phyloP scores from a whole-genome alignment of 2,797 vertebrate genomes.

The Pantherophis vulpinus region DNA sequence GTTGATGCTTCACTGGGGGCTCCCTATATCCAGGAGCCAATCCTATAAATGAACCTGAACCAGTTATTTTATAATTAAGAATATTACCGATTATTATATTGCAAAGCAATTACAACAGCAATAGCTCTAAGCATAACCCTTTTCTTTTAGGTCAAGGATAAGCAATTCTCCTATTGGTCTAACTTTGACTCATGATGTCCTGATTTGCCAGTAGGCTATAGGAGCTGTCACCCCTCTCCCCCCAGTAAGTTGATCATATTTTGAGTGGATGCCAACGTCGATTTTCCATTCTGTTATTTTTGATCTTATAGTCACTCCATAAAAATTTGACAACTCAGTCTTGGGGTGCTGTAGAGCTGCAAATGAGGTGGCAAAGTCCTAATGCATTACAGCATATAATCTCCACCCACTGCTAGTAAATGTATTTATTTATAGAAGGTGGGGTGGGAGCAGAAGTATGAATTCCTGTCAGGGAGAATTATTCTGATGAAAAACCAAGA shows the following conservation, averaged over 20 bases:
- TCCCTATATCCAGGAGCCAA: not conserved
- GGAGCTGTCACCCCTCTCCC: not conserved
- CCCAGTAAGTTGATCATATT: not conserved
- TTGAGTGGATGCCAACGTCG: not conserved
- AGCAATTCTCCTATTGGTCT: not conserved
- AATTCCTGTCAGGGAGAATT: not conserved
- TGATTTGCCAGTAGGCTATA: not conserved
- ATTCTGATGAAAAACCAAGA: not conserved
- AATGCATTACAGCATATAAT: not conserved
- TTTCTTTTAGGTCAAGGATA: not conserved
- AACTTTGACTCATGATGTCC: not conserved
- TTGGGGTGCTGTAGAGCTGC: not conserved
- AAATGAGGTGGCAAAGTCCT: not conserved
- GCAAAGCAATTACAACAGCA: not conserved
- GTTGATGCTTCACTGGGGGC: not conserved
- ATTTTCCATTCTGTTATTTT: not conserved
- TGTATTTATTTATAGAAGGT: not conserved
- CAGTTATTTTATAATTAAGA: too few species aligned
- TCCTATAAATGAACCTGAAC: not conserved
- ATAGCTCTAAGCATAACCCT: too few species aligned
- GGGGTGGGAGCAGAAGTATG: not conserved
- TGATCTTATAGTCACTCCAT: not conserved
- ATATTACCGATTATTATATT: not conserved
- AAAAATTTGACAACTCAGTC: not conserved
- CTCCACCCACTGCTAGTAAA: not conserved